Percentiles rank a stretch among this genome's conserved stretches.
Conservation (phyloP, 2,797 vertebrate species). For the Scolopax rusticola region DNA sequence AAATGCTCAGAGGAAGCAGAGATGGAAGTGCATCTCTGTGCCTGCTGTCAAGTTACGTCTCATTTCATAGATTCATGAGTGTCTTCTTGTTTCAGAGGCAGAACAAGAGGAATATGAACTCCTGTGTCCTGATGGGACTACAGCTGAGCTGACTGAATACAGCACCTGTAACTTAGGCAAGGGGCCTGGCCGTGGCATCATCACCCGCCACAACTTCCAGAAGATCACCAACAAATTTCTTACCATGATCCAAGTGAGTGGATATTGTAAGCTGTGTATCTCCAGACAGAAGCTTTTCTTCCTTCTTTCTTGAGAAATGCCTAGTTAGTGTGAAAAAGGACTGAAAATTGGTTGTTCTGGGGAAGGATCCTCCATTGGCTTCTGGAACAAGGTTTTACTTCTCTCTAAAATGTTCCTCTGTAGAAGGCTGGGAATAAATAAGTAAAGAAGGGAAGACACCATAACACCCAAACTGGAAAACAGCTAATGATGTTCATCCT, state of each 20-base stretch:
- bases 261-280: not conserved
- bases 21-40: not conserved
- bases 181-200: slow-evolving; percentile 84
- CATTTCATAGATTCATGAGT: not conserved
- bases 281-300: not conserved
- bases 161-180: slow-evolving; percentile 86
- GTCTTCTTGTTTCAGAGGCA: slow-evolving; percentile 72
- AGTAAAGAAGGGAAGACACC: not conserved
- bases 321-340: not conserved
- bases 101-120: slow-evolving; percentile 82
- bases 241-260: slow-evolving; percentile 79
- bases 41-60: not conserved
- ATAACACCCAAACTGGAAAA: not conserved
- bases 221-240: slow-evolving; percentile 87
- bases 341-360: not conserved
- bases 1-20: too few species aligned
- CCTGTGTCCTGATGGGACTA: slow-evolving; percentile 86
- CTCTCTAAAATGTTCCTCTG: not conserved
- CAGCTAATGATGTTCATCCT: not conserved
- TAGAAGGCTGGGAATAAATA: not conserved
- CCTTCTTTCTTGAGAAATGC: not conserved
- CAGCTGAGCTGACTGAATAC: slow-evolving; percentile 82
- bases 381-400: not conserved
- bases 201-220: slow-evolving; percentile 86
- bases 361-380: not conserved